These are phyloP conservation scores for Kryptopterus vitreolus DNA, from an alignment of 2,797 vertebrate species.

Conservation along the genomic window DNA sequence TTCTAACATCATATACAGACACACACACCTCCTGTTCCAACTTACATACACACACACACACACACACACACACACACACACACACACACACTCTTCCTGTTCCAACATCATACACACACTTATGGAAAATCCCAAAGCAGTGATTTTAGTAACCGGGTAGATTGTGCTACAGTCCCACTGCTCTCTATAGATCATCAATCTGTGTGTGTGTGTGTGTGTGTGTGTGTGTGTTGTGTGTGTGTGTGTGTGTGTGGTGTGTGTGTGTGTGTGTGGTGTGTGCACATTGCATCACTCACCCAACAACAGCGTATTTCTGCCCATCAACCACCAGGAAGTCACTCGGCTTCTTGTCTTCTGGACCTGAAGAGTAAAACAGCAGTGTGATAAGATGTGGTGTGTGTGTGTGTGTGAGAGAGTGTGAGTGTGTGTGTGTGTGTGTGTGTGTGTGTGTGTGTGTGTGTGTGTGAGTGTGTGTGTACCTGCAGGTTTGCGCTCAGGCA, in stretches of 20 bases:
- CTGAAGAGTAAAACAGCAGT: conserved; percentile 54
- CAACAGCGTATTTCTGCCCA: conserved; percentile 90
- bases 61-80: no score
- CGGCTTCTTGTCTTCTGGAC: conserved; percentile 84
- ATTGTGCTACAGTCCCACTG: neutral
- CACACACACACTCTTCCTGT: neutral
- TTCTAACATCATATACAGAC: neutral
- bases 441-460: neutral
- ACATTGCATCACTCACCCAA: conserved; percentile 90
- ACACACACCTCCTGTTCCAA: neutral
- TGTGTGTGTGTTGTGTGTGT: no score
- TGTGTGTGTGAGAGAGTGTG: neutral
- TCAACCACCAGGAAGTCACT: conserved; percentile 85
- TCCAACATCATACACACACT: neutral
- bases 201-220: neutral
- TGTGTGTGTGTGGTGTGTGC: no score
- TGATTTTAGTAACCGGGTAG: neutral
- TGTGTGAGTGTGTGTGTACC: conserved; percentile 63
- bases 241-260: neutral
- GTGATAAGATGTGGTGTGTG: neutral
- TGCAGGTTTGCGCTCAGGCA: conserved; percentile 84
- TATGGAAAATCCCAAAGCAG: neutral
- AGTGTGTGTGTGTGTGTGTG: neutral
- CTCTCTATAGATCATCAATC: neutral
- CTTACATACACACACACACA: no score